These are phyloP conservation scores for Hypothenemus hampei DNA, from an alignment of 1,140 invertebrate species.

Conservation along the genomic window DNA sequence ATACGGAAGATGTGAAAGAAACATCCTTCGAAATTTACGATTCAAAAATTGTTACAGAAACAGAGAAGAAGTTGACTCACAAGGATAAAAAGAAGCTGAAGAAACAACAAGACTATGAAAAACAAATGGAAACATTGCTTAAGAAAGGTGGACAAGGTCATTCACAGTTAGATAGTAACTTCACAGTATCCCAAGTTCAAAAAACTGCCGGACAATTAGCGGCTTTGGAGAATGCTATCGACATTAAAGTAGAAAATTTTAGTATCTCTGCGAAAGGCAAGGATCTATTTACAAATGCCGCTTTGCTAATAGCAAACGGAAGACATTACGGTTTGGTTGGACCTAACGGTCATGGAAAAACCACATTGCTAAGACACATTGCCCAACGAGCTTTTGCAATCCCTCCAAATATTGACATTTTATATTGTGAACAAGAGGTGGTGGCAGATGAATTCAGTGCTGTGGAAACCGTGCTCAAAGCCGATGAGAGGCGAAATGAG, in stretches of 20 bases:
- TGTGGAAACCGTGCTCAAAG: constrained; percentile 87
- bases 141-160: constrained; percentile 84
- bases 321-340: constrained; percentile 96
- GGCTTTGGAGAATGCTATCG: constrained; percentile 88
- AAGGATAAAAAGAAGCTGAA: constrained; percentile 95
- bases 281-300: constrained; percentile 96
- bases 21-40: constrained; percentile 31
- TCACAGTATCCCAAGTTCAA: constrained; percentile 92
- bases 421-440: constrained; percentile 99
- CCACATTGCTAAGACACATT: constrained; percentile 93
- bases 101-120: constrained; percentile 88
- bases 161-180: constrained; percentile 87
- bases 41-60: constrained; percentile 27
- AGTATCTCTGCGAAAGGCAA: constrained; percentile 97
- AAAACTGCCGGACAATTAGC: constrained; percentile 78
- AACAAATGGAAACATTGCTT: constrained; percentile 81
- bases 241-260: constrained; percentile 99
- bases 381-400: constrained; percentile 84
- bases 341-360: constrained; percentile 99
- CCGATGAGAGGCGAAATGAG: constrained; percentile 82
- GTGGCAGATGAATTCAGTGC: constrained; percentile 87
- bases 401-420: constrained; percentile 93
- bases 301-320: constrained; percentile 87
- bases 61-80: constrained; percentile 76
- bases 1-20: constrained; percentile 23